phyloP scores from a whole-genome alignment of 2,113 vertebrate species.

The Alethe diademata region DNA sequence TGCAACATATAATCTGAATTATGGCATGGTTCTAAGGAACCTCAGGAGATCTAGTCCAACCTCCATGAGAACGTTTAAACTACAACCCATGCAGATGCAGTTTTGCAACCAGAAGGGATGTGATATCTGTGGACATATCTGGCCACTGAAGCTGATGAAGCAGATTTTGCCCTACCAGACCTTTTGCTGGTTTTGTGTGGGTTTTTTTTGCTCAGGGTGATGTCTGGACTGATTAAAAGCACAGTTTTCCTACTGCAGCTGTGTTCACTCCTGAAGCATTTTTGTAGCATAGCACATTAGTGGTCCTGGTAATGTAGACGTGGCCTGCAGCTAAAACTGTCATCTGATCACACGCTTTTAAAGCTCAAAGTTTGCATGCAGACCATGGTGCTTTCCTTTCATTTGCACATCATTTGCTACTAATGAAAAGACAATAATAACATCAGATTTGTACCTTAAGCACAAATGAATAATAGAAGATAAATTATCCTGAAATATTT shows the following conservation, averaged over 20 bases:
- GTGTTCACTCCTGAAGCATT: not conserved
- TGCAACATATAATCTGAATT: not conserved
- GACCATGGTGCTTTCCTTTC: not conserved
- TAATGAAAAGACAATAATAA: not conserved
- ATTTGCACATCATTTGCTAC: not conserved
- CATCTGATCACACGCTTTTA: not conserved
- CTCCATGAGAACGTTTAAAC: not conserved
- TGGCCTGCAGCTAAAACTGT: not conserved
- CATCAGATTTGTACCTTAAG: not conserved
- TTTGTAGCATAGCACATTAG: not conserved
- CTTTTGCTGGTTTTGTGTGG: not conserved
- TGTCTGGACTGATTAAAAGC: not conserved
- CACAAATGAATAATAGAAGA: not conserved
- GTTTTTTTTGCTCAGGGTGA: not conserved
- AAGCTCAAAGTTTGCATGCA: not conserved
- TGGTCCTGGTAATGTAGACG: not conserved
- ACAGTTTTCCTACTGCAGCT: not conserved
- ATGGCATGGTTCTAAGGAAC: not conserved
- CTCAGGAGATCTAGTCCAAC: not conserved
- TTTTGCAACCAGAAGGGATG: not conserved
- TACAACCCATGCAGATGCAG: not conserved
- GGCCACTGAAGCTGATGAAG: not conserved
- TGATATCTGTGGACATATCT: not conserved
- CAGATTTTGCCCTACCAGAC: not conserved
- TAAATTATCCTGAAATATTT: not conserved